Percentiles rank a stretch among this genome's conserved stretches.
Evolutionary conservation across 2,888 invertebrate genomes (phyloP).

Genomic region (Yponomeuta evonymella): DNA sequence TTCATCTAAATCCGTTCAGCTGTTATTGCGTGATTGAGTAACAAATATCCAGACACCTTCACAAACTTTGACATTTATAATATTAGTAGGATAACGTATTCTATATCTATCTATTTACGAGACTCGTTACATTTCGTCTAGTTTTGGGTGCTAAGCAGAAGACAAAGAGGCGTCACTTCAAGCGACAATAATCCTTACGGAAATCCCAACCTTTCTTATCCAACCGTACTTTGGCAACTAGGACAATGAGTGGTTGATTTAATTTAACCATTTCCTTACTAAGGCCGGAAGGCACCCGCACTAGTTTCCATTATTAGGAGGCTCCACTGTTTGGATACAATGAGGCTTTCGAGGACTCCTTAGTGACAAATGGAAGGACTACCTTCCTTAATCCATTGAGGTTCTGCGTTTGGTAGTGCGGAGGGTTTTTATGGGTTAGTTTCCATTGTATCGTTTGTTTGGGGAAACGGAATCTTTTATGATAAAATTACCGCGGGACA

Average conservation of each 20-base stretch:
- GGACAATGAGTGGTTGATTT: slow-evolving; percentile 24
- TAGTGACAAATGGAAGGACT: slow-evolving; percentile 3
- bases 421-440: background rate
- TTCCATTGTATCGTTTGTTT: background rate
- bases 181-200: no score
- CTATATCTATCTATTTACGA: no score
- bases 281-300: background rate
- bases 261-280: slow-evolving; percentile 22
- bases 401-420: background rate
- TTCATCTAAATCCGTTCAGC: no score
- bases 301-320: slow-evolving; percentile 1
- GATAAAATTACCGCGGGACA: background rate
- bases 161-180: no score
- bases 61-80: no score
- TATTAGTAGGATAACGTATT: no score
- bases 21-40: no score
- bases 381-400: slow-evolving; percentile 1
- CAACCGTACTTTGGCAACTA: slow-evolving; percentile 13
- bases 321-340: background rate
- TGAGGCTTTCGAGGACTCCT: slow-evolving; percentile 1
- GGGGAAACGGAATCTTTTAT: background rate
- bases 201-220: background rate
- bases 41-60: no score
- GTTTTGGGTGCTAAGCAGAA: no score
- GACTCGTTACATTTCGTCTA: no score